Evolutionary conservation across 2,888 invertebrate species (phyloP).

Genomic region (Alviniconcha strummeri): DNA sequence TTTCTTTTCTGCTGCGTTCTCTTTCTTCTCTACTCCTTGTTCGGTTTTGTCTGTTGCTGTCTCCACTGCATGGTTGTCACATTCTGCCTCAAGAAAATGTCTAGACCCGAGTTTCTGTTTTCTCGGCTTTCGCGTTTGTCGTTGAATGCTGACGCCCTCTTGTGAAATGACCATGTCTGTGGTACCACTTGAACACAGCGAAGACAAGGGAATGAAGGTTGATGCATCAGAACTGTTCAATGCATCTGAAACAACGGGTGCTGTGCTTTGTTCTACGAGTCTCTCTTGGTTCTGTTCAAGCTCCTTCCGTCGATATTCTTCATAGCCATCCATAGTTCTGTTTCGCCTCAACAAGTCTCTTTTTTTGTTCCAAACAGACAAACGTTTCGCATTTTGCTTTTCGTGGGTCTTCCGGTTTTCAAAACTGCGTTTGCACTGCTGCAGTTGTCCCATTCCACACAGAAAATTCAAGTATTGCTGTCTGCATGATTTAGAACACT

Average conservation of each 20-base stretch:
- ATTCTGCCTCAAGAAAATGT: too few relatives aligned
- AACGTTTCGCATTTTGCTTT: background rate
- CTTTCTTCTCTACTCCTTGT: background rate
- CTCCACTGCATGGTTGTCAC: too few relatives aligned
- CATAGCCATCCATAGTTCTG: conserved; percentile 22
- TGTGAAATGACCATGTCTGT: background rate
- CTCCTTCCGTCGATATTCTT: background rate
- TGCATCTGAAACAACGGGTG: background rate
- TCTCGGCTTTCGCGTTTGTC: too few relatives aligned
- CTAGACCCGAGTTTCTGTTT: too few relatives aligned
- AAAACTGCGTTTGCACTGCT: conserved; percentile 4
- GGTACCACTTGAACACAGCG: background rate
- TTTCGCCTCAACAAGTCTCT: background rate
- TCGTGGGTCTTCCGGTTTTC: background rate
- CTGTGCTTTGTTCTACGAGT: background rate
- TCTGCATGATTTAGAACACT: conserved; percentile 11
- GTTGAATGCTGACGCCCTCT: background rate
- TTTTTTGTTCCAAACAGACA: background rate
- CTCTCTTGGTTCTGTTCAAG: background rate
- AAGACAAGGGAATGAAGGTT: background rate
- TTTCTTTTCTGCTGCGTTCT: background rate
- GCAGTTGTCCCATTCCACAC: conserved; percentile 14
- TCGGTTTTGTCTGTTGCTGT: too few relatives aligned
- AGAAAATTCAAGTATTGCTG: conserved; percentile 13
- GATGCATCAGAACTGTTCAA: background rate